Base-by-base conservation (phyloP, 2,797 vertebrate genomes). In the Danio tinwini region DNA sequence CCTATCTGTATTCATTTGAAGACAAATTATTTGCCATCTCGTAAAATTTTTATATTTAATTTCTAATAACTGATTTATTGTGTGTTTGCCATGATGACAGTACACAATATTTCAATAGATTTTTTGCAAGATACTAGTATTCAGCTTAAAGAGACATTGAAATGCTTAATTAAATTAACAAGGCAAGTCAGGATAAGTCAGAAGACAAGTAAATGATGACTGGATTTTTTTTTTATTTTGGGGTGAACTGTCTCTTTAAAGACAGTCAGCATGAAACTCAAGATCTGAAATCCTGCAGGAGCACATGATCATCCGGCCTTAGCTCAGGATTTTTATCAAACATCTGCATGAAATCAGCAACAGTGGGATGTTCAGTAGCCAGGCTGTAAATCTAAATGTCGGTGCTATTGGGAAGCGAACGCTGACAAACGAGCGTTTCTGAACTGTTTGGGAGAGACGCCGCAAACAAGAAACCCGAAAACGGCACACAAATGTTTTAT, bases 401-500 rank as follows among this genome's bases (percentile, higher is more conserved):
- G 52, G 67, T 1, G 16, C 67, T 37, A 69, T 52, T 69, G 29
- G 52, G 12, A 40, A 62, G 58, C 45, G 17, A 62, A 16, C 12
- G 40, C 42, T 58, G 39, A 58, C 40, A 58, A 45, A 21, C n/a
- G 6, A 14, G 59, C 59, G 6, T 21, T 44, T 75, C 59, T 64
- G 5, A 64, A 42, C 29, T 37, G 29, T 13, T 29, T 19, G n/a
- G 0, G 53, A 42, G 39, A 19, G 6, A 29, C 4, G 21, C n/a
- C 5, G 59, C 29, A 44, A 59, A 47, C 40, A 49, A 44, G 13
- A 50, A 44, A 59, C 3, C 9, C 53, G 14, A 29, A 73, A 29
- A 40, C 44, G 0, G 37, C 59, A 69, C 74, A 86, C 81, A 82
- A 81, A 74, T 71, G 82, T 81, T 82, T 85, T 74, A 83, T 84